A percentile compares a stretch with the other conserved stretches of the same genome.
Conservation (phyloP, 2,888 invertebrate species). For the Meta bourneti region DNA sequence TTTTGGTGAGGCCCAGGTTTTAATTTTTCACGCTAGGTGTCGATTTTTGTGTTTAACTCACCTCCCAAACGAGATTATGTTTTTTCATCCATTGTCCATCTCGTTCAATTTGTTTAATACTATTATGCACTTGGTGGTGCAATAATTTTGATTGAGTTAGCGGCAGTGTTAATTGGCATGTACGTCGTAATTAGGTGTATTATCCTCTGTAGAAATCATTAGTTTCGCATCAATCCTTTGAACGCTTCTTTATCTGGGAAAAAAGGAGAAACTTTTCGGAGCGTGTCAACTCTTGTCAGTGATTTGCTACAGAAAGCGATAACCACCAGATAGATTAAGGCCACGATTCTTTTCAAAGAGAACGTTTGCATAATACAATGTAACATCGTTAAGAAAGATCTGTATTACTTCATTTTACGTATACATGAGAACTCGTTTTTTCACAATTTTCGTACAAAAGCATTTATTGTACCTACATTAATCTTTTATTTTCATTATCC, state of each 20-base stretch:
- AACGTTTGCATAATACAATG: background rate
- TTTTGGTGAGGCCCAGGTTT: slow-evolving; percentile 2
- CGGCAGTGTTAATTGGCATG: background rate
- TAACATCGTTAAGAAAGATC: background rate
- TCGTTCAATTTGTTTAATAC: background rate
- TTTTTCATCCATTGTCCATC: background rate
- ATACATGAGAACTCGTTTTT: too few species aligned
- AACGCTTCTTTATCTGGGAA: background rate
- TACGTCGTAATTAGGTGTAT: background rate
- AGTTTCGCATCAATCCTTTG: background rate
- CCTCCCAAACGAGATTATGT: background rate
- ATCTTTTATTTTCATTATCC: too few species aligned
- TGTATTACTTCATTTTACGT: background rate
- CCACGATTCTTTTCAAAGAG: background rate
- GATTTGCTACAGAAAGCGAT: background rate
- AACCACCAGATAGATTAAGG: background rate
- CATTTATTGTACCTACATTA: too few species aligned
- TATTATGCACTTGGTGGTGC: background rate
- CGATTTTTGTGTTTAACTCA: slow-evolving; percentile 15
- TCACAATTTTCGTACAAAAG: too few species aligned
- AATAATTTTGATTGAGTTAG: background rate
- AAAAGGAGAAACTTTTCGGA: background rate
- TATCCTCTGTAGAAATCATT: background rate
- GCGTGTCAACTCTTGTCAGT: background rate
- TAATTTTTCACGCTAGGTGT: slow-evolving; percentile 31